Base-by-base conservation (phyloP, 2,113 vertebrate species). In the Rhegmatorhina hoffmannsi region DNA sequence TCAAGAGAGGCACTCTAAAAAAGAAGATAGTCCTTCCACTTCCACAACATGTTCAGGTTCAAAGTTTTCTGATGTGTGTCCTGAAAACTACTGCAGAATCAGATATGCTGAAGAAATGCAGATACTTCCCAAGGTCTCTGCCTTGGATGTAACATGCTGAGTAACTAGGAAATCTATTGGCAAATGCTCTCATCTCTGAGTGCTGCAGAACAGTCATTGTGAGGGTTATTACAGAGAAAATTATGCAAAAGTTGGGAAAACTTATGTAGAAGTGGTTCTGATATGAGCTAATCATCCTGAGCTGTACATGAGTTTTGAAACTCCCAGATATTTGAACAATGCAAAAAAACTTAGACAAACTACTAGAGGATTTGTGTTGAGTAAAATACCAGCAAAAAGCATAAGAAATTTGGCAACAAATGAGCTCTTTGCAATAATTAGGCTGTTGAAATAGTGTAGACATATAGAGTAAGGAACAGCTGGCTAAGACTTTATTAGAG, bases 111-210 rank as follows among this genome's bases (percentile, higher is more conserved):
- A 26, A 59, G 50, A 84, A 92, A 74, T 7, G 10, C 25, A 74
- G 20, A 23, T 67, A 56, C 18, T 84, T 90, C 34, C 59, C 72
- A 78, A 70, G 70, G 38, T 38, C 24, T 83, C 18, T 52, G 8
- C 19, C 43, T 80, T 59, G 26, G 7, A 26, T 46, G 4, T 50
- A 60, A 33, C 5, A 5, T 0, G 0, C 7, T 2, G 2, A 20
- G 26, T 60, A 75, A 59, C 55, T 38, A 62, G 29, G 36, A 87
- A 59, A 62, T 47, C 33, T 73, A 2, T 19, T 62, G 47, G 44
- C 13, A 84, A 81, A 68, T 33, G 28, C 43, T 49, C 28, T 56
- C 3, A 6, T 28, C 31, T 6, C 2, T 17, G 7, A 58, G 8
- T 40, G n/a, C 40, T n/a, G 31, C 15, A 75, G 36, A 92, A 43